These are phyloP conservation scores for Lithophane semibrunnea DNA, from an alignment of 2,888 invertebrate genomes.

Conservation along the genomic window DNA sequence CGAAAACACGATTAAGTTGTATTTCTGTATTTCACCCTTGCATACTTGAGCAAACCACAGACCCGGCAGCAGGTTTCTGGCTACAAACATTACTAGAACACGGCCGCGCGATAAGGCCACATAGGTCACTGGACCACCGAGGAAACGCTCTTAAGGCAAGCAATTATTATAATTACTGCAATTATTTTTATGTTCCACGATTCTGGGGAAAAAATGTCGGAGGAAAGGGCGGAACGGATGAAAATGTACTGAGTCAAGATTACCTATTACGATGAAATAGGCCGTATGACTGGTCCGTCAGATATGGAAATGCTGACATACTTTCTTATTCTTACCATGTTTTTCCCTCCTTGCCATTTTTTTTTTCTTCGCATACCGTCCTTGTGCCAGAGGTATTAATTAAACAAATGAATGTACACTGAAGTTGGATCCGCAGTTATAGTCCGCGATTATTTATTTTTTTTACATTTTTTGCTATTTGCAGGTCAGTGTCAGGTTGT, in stretches of 20 bases:
- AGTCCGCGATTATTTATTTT: too few species aligned
- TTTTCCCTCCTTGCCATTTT: neutral
- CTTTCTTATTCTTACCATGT: neutral
- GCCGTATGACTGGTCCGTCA: neutral
- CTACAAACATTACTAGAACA: conserved; percentile 38
- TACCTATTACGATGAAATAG: conserved; percentile 7
- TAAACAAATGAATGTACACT: neutral
- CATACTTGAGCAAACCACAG: conserved; percentile 8
- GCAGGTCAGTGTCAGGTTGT: too few species aligned
- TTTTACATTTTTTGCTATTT: too few species aligned
- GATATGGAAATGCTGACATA: conserved; percentile 13
- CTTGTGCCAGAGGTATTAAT: neutral
- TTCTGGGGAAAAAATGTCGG: conserved; percentile 31
- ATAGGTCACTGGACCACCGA: conserved; percentile 51
- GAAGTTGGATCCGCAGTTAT: too few species aligned
- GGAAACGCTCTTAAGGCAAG: conserved; percentile 20
- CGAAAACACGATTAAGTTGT: conserved; percentile 12
- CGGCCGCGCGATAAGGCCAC: conserved; percentile 33
- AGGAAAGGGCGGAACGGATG: conserved; percentile 24
- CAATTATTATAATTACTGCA: conserved; percentile 49
- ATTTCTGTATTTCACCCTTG: conserved; percentile 19
- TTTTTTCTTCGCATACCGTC: neutral
- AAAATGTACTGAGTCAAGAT: neutral
- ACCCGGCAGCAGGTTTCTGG: conserved; percentile 42
- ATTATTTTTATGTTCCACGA: conserved; percentile 29